Base-by-base conservation (phyloP, 2,113 vertebrate species). In the Alouatta palliata region DNA sequence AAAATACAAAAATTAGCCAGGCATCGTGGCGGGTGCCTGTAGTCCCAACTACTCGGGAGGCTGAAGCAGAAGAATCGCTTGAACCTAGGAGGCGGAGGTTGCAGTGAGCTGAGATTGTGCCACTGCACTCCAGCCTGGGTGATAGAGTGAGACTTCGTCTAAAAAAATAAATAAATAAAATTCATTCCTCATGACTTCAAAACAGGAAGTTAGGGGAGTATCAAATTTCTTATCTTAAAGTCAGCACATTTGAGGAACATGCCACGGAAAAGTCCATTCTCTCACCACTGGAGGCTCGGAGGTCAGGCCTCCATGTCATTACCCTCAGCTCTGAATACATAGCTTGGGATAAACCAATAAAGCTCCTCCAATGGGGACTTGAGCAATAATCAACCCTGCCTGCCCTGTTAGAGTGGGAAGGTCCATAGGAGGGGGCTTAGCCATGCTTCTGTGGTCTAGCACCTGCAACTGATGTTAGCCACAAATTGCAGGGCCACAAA, bases 101-200 rank as follows among this genome's bases (percentile, higher is more conserved):
- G 52, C 52, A 52, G 52, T 52, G 16, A 17, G 52, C 52, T 52
- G 52, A 52, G 52, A 17, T 52, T 52, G 52, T 17, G 16, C 52
- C 52, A 52, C 52, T 52, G 52, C 52, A 52, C 16, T 52, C 52
- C 52, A 17, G 52, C 52, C 52, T 52, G 52, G 52, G 52, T 52
- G 52, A 52, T 17, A 52, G 52, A 52, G 49, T 52, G 49, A 52
- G 52, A 52, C 52, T 52, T 52, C 16, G 5, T 52, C 52, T 52
- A 49, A 49, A 49, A 52, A 52, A 49, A 49, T 49, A 14, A 52
- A 81, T 27, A 94, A 96, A 96, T 75, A 75, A 94, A 96, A 83
- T 64, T 87, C 75, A 90, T 37, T 54, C 76, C 76, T 91, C 76
- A 70, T 87, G n/a, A 54, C 66, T 92, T 85, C 79, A 32, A 79